A percentile compares a stretch with the other conserved stretches of the same genome.
These are phyloP conservation scores for Microcebus ravelobensis DNA, from an alignment of 2,113 vertebrate species.

Conservation along the genomic window DNA sequence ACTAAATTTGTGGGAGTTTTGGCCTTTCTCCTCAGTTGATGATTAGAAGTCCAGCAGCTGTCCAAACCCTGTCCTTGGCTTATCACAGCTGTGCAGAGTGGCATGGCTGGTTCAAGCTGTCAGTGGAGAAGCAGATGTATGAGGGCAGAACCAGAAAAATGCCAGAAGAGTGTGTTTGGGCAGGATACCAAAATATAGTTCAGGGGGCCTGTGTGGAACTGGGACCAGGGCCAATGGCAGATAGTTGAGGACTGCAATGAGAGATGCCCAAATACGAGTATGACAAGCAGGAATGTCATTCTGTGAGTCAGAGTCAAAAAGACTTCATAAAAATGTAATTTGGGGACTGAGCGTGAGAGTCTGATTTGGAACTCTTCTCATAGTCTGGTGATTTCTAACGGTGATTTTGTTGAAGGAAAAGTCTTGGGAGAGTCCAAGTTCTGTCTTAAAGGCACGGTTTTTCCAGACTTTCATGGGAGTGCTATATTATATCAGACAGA, in stretches of 20 bases:
- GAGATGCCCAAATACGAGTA: background rate
- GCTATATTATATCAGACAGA: background rate
- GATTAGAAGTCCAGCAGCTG: background rate
- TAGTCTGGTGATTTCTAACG: background rate
- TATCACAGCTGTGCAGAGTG: background rate
- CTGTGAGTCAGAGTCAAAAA: background rate
- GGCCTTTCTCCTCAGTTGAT: background rate
- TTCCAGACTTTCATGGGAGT: background rate
- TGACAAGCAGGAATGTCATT: background rate
- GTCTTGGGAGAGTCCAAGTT: background rate
- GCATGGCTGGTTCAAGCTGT: background rate
- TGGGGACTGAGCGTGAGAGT: background rate
- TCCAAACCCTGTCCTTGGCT: slow-evolving; percentile 5
- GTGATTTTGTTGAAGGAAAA: background rate
- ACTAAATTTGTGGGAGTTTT: background rate
- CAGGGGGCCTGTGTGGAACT: background rate
- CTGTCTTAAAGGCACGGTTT: background rate
- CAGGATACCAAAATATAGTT: background rate
- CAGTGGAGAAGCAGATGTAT: background rate
- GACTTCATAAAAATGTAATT: background rate
- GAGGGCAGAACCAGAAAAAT: background rate
- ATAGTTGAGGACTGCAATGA: background rate
- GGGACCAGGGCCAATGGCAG: background rate
- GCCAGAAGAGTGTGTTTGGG: background rate
- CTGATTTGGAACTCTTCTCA: slow-evolving; percentile 7